Base-by-base conservation (phyloP, 2,797 vertebrate genomes). In the Mus caroli region DNA sequence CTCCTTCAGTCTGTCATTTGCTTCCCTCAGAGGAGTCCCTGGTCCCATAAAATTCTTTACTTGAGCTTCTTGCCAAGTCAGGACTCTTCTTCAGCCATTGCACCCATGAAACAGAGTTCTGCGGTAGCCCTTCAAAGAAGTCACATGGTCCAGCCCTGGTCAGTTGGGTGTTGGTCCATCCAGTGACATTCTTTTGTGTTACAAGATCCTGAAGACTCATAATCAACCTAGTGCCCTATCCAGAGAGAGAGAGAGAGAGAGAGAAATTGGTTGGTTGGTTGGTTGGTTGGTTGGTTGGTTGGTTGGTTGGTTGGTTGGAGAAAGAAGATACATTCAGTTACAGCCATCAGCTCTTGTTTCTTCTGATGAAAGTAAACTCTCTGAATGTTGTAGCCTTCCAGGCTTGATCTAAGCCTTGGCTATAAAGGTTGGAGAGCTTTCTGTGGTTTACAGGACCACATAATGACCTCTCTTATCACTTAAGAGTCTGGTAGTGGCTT, bases 61-160 rank as follows among this genome's bases (percentile, higher is more conserved):
- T 95, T 88, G 96, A 82, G 92, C 95, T 93, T 96, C 96, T 94
- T 98, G 97, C 97, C 93, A 97, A 97, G 94, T 97, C 97, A 97
- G 97, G 94, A 96, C 94, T 98, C 95, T 91, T 94, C 96, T 94
- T 50, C 20, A 77, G 92, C 92, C 83, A 94, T 40, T 77, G 34
- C 56, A 96, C 86, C 96, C 96, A 94, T 97, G 96, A 95, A 96
- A 89, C 90, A 88, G 69, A 86, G 86, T 85, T 94, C 95, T 97
- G 97, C 19, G 71, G 96, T 95, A 78, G 54, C 82, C n/a, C 97
- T 97, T 98, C 97, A 98, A 98, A 98, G 97, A 50, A 75, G 43
- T 76, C 84, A 85, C 75, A 67, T 15, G 2, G 78, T 96, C 96
- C 94, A 94, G 90, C 92, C 88, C 90, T 97, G 86, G 40, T 95